A percentile compares a stretch with the other conserved stretches of the same genome.
These are phyloP conservation scores for Lithobates sylvaticus DNA, from an alignment of 2,797 vertebrate genomes.

Conservation along the genomic window DNA sequence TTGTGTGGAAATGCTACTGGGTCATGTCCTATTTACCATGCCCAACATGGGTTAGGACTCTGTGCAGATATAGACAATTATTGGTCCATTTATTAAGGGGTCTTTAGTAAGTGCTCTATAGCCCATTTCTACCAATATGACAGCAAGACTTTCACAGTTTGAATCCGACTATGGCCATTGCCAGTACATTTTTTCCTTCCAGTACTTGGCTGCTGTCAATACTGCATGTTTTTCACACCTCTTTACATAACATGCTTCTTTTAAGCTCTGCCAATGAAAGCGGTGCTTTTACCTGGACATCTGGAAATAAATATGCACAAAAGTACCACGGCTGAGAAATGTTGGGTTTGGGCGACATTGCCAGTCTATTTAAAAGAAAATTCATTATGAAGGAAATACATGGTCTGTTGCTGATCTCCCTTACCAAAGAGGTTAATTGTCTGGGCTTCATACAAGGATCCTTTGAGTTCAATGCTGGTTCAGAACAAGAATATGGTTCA, in stretches of 20 bases:
- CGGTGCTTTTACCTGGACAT: background rate
- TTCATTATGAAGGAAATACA: too few relatives aligned
- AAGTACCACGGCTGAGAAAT: background rate
- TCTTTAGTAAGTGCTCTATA: background rate
- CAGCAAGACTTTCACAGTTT: background rate
- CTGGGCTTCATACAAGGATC: background rate
- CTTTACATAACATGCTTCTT: background rate
- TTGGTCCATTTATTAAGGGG: too few relatives aligned
- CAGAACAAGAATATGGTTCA: too few relatives aligned
- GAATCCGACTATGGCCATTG: background rate
- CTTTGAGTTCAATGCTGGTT: background rate
- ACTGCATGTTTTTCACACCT: background rate
- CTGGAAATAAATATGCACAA: background rate
- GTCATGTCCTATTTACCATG: too few relatives aligned
- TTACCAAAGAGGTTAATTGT: background rate
- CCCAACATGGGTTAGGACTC: too few relatives aligned
- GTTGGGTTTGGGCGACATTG: background rate
- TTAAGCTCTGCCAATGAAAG: too few relatives aligned
- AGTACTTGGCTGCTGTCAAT: background rate
- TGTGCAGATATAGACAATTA: too few relatives aligned
- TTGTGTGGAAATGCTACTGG: too few relatives aligned
- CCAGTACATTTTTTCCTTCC: background rate
- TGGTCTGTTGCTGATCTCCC: background rate
- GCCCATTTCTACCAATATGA: background rate
- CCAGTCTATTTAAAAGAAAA: background rate